Conservation (phyloP, 2,888 invertebrate genomes). For the Diogma glabrata region DNA sequence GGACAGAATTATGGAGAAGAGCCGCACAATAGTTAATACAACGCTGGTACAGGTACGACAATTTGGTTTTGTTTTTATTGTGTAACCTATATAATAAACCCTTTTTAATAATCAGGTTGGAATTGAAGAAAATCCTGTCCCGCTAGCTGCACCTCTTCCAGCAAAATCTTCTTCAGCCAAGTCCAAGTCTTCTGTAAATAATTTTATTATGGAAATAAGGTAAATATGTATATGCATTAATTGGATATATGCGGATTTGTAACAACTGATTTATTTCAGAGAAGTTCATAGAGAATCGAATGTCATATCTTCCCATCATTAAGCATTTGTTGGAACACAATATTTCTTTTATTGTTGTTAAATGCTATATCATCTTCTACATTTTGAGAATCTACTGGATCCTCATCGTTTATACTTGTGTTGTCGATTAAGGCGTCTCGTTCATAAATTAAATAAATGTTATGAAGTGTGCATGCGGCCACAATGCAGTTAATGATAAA, state of each 20-base stretch:
- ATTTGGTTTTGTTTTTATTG: not conserved
- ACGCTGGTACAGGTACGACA: not conserved
- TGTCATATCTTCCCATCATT: too few species aligned
- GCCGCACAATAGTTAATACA: too few species aligned
- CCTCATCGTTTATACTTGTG: not conserved
- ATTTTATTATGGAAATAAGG: not conserved
- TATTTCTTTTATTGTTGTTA: not conserved
- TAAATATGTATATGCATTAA: not conserved
- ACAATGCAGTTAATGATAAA: slow-evolving; percentile 17
- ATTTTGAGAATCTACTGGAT: not conserved
- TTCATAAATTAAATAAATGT: too few species aligned
- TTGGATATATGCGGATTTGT: not conserved
- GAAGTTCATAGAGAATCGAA: too few species aligned
- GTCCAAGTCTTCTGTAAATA: too few species aligned
- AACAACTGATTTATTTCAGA: not conserved
- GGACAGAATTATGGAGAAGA: not conserved
- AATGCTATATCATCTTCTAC: not conserved
- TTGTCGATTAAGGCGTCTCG: too few species aligned
- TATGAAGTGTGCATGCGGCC: slow-evolving; percentile 20
- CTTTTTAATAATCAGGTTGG: not conserved
- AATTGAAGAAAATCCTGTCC: not conserved
- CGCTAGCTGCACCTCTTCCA: not conserved
- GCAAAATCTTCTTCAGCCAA: not conserved
- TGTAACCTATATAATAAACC: not conserved
- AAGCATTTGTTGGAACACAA: not conserved